Base-by-base conservation (phyloP, 2,113 vertebrate species). In the Carassius gibelio region DNA sequence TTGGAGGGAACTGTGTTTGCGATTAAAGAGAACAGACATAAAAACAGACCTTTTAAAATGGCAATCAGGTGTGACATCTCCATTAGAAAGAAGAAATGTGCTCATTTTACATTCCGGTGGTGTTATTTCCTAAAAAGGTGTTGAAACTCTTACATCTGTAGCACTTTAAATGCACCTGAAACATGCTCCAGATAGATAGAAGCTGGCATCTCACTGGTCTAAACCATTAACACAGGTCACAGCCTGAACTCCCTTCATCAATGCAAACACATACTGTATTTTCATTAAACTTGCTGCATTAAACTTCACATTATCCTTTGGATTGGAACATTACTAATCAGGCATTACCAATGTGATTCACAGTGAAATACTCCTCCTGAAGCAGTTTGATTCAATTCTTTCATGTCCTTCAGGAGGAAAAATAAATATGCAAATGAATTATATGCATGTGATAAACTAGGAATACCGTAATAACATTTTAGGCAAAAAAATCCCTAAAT, bases 301-400 rank as follows among this genome's bases (percentile, higher is more conserved):
- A 85, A 85, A 84, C 66, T 68, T 50, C 62, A 82, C 59, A 85
- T 85, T 82, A 62, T 85, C 38, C 38, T 50, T 80, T 80, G 57
- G 79, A 52, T 82, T 62, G 83, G 78, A 62, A 77, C 79, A 85
- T 82, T 82, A 78, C 78, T 61, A 80, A 68, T 79, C 61, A 48
- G 21, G 55, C 38, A 72, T 82, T 88, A 72, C 80, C 26, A 62
- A 48, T 52, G 77, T 38, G n/a, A 72, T 62, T 36, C 77, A 81
- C 6, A n/a, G 52, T 83, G 52, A 72, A 80, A 74, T 55, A 78
- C 10, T n/a, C 42, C 48, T 69, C 45, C 36, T 19, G 38, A 81
- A 57, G 50, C 50, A 38, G 62, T 34, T 82, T 34, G 64, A 85
- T 74, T 26, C 23, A 61, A 75, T 83, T 50, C 55, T 71, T 34